A percentile compares a stretch with the other conserved stretches of the same genome.
Conservation (phyloP, 2,113 vertebrate species). For the Gymnocephalus cernua region DNA sequence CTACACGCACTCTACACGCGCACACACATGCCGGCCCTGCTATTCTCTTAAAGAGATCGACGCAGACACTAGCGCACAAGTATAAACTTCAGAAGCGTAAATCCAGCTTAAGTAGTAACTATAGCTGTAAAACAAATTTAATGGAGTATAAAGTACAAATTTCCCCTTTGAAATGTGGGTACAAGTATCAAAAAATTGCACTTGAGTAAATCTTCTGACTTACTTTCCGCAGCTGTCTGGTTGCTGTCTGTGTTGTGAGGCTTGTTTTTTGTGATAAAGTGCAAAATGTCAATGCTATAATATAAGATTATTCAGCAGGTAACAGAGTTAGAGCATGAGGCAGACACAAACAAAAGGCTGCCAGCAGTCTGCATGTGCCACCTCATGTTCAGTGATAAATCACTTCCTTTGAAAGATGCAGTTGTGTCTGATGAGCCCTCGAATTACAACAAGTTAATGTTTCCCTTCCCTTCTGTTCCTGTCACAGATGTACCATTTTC, state of each 20-base stretch:
- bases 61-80: too few relatives aligned
- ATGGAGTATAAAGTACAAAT: background rate
- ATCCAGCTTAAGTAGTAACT: background rate
- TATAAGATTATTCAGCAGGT: background rate
- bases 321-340: background rate
- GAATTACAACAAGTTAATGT: constrained; percentile 14
- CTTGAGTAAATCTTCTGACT: background rate
- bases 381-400: background rate
- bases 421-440: background rate
- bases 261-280: background rate
- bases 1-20: too few relatives aligned
- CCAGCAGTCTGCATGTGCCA: background rate
- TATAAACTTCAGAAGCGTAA: too few relatives aligned
- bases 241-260: background rate
- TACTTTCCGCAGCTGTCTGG: background rate
- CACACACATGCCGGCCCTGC: too few relatives aligned
- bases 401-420: background rate
- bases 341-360: constrained; percentile 8
- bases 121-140: background rate
- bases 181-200: too few relatives aligned
- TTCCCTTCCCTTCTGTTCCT: background rate
- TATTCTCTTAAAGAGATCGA: too few relatives aligned
- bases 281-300: background rate
- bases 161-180: background rate
- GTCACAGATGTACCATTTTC: background rate